Percentiles rank a stretch among this genome's conserved stretches.
Conservation (phyloP, 2,888 invertebrate species). For the Xestia ashworthii region DNA sequence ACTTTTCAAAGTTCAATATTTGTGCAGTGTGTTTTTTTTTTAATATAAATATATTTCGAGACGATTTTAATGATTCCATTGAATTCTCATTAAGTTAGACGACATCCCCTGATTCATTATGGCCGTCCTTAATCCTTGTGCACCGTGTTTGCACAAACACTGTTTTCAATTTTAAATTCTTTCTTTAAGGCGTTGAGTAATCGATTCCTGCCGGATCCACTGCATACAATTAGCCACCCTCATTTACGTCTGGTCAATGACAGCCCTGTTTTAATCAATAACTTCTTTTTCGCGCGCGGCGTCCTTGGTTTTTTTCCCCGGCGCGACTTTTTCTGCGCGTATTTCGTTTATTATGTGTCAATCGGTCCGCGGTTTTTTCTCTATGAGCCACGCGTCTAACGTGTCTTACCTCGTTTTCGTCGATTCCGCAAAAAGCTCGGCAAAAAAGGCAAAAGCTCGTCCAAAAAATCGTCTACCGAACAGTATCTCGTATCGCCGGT, state of each 20-base stretch:
- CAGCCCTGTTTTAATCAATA: conserved; percentile 90
- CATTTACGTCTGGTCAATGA: conserved; percentile 90
- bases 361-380: conserved; percentile 81
- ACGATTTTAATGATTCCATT: conserved; percentile 8
- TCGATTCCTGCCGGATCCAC: conserved; percentile 81
- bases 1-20: conserved; percentile 23
- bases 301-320: conserved; percentile 90
- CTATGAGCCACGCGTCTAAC: conserved; percentile 69
- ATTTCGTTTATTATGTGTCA: conserved; percentile 88
- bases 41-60: not conserved
- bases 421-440: conserved; percentile 86
- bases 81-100: conserved; percentile 35
- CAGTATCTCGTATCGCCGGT: conserved; percentile 88
- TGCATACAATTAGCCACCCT: conserved; percentile 90
- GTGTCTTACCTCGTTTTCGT: conserved; percentile 82
- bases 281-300: conserved; percentile 89
- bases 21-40: not conserved
- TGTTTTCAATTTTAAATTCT: conserved; percentile 73
- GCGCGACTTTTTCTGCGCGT: conserved; percentile 90
- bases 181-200: conserved; percentile 73
- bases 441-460: conserved; percentile 88
- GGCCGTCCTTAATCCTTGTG: conserved; percentile 26
- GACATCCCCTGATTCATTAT: conserved; percentile 50
- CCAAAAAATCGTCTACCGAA: conserved; percentile 90
- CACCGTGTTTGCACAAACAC: conserved; percentile 60